Base-by-base conservation (phyloP, 2,888 invertebrate species). In the Mythimna loreyi region DNA sequence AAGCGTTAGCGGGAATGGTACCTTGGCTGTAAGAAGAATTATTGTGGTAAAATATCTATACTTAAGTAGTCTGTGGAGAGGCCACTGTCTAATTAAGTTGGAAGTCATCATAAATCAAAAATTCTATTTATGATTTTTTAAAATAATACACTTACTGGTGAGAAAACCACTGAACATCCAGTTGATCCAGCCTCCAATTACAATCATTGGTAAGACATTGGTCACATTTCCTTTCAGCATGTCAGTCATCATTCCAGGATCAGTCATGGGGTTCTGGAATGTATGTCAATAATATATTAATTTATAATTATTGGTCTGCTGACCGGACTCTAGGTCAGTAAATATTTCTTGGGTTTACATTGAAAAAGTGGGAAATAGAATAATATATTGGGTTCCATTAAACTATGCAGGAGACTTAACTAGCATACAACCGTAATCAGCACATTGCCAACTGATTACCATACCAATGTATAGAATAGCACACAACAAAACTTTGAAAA, bases 151-250 rank as follows among this genome's bases (percentile, higher is more conserved):
- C 96, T 93, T 95, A 97, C 98, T 99, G n/a, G 99, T 99, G 47
- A 99, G 98, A 90, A 99, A 99, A 63, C 99, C 99, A 56, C 99
- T 99, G 93, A 99, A 99, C 97, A 99, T 99, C 99, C 99, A 99
- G 92, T 99, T 99, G 86, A 99, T 99, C 99, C 99, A 99, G 16
- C 99, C 99, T 87, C 99, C 99, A 84, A 99, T 99, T 5, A 99
- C 97, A 79, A 99, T 99, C 99, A 99, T 99, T 0, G 99, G 99
- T 83, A 99, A 94, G 23, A 99, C 99, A 96, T 99, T 99, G 5
- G 99, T 99, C 33, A 99, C 97, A 93, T 99, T 99, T 59, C 99
- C 99, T 93, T 99, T 99, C 69, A 99, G 96, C 99, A 99, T 99
- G 87, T 99, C 99, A 0, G 99, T 99, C 97, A 99, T 98, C 97